Conservation (phyloP, 2,888 invertebrate genomes). For the Onchidella celtica region DNA sequence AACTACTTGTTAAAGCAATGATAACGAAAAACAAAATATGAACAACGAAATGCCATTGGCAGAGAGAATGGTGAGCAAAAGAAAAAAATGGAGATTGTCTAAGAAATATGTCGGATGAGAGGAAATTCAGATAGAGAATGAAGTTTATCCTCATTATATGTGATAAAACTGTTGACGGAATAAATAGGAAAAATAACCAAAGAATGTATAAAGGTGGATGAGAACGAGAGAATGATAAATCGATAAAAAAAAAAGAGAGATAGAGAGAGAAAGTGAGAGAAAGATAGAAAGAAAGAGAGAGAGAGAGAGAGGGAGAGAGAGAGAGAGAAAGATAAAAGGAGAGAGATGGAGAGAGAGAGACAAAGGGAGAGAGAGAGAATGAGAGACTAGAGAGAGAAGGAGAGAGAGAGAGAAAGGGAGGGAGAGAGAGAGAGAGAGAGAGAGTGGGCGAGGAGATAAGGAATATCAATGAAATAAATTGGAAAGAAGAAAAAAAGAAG, state of each 20-base stretch:
- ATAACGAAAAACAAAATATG: too few species aligned
- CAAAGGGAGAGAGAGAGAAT: constrained; percentile 24
- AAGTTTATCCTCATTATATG: too few species aligned
- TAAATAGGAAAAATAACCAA: background rate
- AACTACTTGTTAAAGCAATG: too few species aligned
- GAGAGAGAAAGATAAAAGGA: too few species aligned
- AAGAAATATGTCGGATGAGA: background rate
- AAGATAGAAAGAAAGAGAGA: too few species aligned
- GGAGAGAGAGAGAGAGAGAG: constrained; percentile 12
- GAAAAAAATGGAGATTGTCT: background rate
- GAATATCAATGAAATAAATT: constrained; percentile 40
- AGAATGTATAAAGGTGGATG: background rate
- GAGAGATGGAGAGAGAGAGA: constrained; percentile 25
- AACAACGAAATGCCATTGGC: too few species aligned
- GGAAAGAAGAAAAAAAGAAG: constrained; percentile 31
- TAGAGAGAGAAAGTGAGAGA: constrained; percentile 20
- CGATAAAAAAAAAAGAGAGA: too few species aligned
- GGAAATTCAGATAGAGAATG: background rate
- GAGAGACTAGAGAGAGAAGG: background rate
- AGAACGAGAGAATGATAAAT: background rate
- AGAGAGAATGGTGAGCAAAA: background rate
- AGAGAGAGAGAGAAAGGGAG: constrained; percentile 8
- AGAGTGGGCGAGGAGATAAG: constrained; percentile 14
- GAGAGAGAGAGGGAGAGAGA: constrained; percentile 30
- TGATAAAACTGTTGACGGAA: too few species aligned